Percentiles rank a stretch among this genome's conserved stretches.
Conservation (phyloP, 2,113 vertebrate genomes). For the Mungos mungo region DNA sequence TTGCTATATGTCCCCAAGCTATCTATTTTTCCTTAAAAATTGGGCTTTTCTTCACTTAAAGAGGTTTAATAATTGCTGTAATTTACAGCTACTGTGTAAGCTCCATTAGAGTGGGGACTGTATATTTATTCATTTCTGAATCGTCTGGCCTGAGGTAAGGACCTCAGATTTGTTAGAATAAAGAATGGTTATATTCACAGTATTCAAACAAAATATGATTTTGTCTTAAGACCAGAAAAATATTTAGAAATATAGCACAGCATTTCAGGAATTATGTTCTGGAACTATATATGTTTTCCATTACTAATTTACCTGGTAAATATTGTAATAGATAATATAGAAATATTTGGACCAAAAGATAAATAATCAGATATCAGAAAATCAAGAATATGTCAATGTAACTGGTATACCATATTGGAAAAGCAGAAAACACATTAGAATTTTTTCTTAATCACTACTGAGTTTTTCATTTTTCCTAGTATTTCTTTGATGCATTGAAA, state of each 20-base stretch:
- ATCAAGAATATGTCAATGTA: background rate
- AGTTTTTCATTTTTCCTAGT: background rate
- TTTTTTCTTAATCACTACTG: background rate
- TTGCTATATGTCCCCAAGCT: background rate
- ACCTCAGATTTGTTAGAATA: background rate
- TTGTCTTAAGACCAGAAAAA: slow-evolving; percentile 22
- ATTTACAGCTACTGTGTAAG: background rate
- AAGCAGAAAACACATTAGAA: background rate
- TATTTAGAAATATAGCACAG: background rate
- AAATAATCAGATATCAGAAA: background rate
- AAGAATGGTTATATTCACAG: background rate
- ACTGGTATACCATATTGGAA: background rate
- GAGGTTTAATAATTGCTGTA: background rate
- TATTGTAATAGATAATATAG: slow-evolving; percentile 1
- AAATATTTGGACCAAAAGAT: background rate
- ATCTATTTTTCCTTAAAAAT: background rate
- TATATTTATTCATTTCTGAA: background rate
- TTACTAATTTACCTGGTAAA: slow-evolving; percentile 20
- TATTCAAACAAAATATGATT: slow-evolving; percentile 13
- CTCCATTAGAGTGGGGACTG: background rate
- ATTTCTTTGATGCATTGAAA: background rate
- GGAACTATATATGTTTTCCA: background rate
- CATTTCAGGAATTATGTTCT: background rate
- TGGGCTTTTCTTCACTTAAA: background rate
- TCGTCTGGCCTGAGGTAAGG: background rate